A percentile compares a stretch with the other conserved stretches of the same genome.
Evolutionary conservation across 2,113 vertebrate genomes (phyloP).

Genomic region (Calyptommatus sinebrachiatus): DNA sequence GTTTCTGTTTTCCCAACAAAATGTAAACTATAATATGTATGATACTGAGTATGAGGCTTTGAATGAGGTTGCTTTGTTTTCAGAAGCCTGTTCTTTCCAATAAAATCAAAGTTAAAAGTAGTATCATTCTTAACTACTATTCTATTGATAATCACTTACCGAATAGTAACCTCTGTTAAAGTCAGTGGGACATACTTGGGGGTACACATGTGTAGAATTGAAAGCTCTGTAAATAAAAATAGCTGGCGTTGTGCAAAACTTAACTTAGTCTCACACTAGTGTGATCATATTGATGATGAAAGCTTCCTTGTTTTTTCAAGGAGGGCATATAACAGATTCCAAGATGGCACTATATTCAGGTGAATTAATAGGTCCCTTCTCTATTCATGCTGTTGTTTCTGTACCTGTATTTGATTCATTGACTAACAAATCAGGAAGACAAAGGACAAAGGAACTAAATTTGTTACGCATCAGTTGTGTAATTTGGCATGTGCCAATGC

Average conservation of each 20-base stretch:
- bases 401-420: constrained; percentile 43
- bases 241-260: constrained; percentile 53
- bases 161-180: neutral
- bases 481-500: constrained; percentile 31
- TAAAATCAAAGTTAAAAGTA: constrained; percentile 70
- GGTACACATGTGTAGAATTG: neutral
- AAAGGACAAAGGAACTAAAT: constrained; percentile 45
- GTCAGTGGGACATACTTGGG: neutral
- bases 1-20: constrained; percentile 49
- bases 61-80: constrained; percentile 48
- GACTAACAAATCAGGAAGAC: constrained; percentile 12
- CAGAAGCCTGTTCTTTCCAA: constrained; percentile 64
- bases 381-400: neutral
- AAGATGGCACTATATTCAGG: neutral
- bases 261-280: neutral
- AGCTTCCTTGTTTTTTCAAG: neutral
- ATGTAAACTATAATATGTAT: constrained; percentile 56
- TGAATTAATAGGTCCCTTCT: neutral
- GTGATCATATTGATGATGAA: neutral
- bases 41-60: too few species aligned
- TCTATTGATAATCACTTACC: neutral
- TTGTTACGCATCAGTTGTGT: constrained; percentile 42
- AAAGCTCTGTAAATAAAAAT: constrained; percentile 42
- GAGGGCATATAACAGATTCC: neutral
- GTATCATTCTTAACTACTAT: constrained; percentile 32